Base-by-base conservation (phyloP, 2,888 invertebrate genomes). In the Acanthosepion pharaonis region DNA sequence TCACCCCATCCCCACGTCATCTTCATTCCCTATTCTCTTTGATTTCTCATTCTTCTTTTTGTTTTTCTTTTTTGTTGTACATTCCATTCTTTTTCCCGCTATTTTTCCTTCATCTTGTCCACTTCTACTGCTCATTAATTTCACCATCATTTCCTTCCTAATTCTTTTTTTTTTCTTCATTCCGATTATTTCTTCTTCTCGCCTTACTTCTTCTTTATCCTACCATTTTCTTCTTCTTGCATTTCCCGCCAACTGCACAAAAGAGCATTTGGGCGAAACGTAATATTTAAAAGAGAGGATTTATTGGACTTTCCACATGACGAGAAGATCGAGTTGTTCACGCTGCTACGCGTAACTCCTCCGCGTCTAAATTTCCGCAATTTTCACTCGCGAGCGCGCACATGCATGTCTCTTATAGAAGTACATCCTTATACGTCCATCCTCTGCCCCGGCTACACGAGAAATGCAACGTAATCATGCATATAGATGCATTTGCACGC, bases 231-330 rank as follows among this genome's bases (percentile, higher is more conserved):
- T 11, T 15, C 51, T 8, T 64, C 64, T 64, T 64, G 64, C 6
- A 1, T n/a, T n/a, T n/a, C 78, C 28, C 78, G n/a, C n/a, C 33
- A 78, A 78, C 78, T 78, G 78, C n/a, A 33, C 78, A n/a, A 78
- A 78, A 78, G 78, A 78, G 78, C 78, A 78, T 78, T 78, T 33
- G 78, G 78, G 78, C 78, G 78, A 78, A 78, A 78, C 78, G 78
- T 78, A 78, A 78, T 78, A 78, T n/a, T 78, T 78, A 78, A 78
- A 78, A 78, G 78, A 78, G 78, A 11, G n/a, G 78, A 78, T 78
- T 78, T 78, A 78, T 78, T 78, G 33, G 78, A 78, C 78, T 78
- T 78, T 78, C 28, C 78, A 78, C 78, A 28, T 78, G 78, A 78
- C n/a, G 4, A 15, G 18, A 33, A n/a, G 78, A 78, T n/a, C 78